Evolutionary conservation across 2,888 invertebrate genomes (phyloP).

Genomic region (Watsonalla cultraria): DNA sequence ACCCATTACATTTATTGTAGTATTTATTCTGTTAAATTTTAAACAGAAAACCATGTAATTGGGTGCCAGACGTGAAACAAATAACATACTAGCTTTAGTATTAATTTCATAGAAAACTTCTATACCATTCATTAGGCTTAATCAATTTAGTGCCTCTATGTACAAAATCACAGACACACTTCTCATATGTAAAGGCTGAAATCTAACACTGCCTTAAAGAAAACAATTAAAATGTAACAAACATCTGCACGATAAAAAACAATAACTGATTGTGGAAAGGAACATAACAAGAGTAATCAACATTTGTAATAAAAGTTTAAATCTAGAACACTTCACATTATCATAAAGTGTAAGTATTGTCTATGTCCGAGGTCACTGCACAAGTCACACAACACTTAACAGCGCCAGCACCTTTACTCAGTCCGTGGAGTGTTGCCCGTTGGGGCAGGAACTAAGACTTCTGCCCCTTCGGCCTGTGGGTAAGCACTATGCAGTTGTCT

Average conservation of each 20-base stretch:
- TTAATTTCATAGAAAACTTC: slow-evolving; percentile 5
- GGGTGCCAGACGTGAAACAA: neutral
- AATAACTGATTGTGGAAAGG: slow-evolving; percentile 19
- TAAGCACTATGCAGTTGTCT: slow-evolving; percentile 79
- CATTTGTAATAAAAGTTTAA: slow-evolving; percentile 17
- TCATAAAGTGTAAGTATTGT: neutral
- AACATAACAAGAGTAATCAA: slow-evolving; percentile 21
- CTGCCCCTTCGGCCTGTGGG: slow-evolving; percentile 51
- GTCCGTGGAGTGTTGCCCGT: slow-evolving; percentile 14
- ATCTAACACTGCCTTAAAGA: slow-evolving; percentile 12
- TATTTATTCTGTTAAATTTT: neutral
- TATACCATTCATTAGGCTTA: slow-evolving; percentile 11
- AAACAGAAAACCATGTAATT: neutral
- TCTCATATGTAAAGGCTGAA: neutral
- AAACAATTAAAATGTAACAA: slow-evolving; percentile 6
- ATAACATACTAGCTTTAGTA: slow-evolving; percentile 9
- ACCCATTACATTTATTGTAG: slow-evolving; percentile 15
- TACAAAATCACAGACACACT: slow-evolving; percentile 15
- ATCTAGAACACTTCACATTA: neutral
- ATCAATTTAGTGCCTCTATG: slow-evolving; percentile 17
- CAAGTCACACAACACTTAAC: slow-evolving; percentile 14
- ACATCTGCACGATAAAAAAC: slow-evolving; percentile 14
- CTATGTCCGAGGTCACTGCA: slow-evolving; percentile 18
- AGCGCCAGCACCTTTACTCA: slow-evolving; percentile 38
- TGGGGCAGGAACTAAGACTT: slow-evolving; percentile 50